Conservation (phyloP, 2,888 invertebrate genomes). For the Erebia ligea region DNA sequence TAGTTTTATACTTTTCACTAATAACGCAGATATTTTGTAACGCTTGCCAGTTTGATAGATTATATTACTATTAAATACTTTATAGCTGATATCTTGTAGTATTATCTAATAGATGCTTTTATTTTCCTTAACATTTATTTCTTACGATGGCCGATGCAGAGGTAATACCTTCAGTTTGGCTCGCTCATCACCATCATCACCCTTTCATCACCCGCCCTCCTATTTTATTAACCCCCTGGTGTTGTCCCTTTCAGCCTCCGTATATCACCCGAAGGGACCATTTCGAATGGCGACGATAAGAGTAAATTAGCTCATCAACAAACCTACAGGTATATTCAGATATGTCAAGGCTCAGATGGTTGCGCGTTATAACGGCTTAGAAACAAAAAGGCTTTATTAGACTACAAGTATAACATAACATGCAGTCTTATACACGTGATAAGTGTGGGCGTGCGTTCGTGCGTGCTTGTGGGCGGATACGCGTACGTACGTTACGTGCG, state of each 20-base stretch:
- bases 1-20: not conserved
- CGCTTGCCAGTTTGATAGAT: not conserved
- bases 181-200: slow-evolving; percentile 59
- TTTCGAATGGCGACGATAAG: slow-evolving; percentile 87
- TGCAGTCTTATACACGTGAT: not conserved
- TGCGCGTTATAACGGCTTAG: slow-evolving; percentile 4
- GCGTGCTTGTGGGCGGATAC: not conserved
- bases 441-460: not conserved
- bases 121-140: slow-evolving; percentile 46
- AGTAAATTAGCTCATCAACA: slow-evolving; percentile 88
- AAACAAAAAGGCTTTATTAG: not conserved
- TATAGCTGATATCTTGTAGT: slow-evolving; percentile 18
- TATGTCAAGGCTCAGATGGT: slow-evolving; percentile 16
- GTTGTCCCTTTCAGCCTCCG: slow-evolving; percentile 85
- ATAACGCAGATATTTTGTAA: slow-evolving; percentile 12
- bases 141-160: slow-evolving; percentile 76
- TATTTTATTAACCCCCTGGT: slow-evolving; percentile 73
- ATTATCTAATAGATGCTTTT: slow-evolving; percentile 45
- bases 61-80: not conserved
- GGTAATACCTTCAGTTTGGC: slow-evolving; percentile 66
- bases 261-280: slow-evolving; percentile 83
- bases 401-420: not conserved
- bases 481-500: not conserved
- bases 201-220: slow-evolving; percentile 56
- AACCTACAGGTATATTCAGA: slow-evolving; percentile 86